Evolutionary conservation across 2,797 vertebrate species (phyloP).

Genomic region (Gallinago nigripennis): DNA sequence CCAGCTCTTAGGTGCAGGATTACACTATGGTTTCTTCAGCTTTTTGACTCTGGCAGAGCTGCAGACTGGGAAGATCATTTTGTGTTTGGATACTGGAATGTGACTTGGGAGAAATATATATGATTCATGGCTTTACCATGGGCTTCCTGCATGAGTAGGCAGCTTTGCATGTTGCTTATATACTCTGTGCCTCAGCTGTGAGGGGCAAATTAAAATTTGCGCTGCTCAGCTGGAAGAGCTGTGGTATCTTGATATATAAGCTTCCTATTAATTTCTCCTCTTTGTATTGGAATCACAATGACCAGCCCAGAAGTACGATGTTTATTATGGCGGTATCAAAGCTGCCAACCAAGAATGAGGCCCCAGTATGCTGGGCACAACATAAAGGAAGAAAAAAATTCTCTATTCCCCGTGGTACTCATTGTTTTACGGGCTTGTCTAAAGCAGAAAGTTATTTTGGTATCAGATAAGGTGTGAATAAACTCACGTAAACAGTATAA

Average conservation of each 20-base stretch:
- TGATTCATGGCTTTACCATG: background rate
- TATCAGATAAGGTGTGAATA: background rate
- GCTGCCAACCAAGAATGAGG: background rate
- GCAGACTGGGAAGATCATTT: background rate
- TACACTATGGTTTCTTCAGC: background rate
- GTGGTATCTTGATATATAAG: background rate
- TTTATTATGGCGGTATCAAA: background rate
- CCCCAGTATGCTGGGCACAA: background rate
- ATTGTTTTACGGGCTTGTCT: background rate
- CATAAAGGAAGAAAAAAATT: background rate
- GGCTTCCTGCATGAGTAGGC: background rate
- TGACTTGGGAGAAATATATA: background rate
- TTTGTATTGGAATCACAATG: background rate
- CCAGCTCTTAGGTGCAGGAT: background rate
- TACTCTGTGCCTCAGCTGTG: background rate
- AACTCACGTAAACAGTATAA: background rate
- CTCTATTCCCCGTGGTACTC: background rate
- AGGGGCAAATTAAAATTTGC: background rate
- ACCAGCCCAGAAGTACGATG: background rate
- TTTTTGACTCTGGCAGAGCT: background rate
- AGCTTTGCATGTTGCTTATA: background rate
- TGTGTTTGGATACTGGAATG: background rate
- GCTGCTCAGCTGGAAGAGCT: background rate
- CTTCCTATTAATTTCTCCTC: background rate
- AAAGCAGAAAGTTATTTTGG: background rate